Evolutionary conservation across 2,797 vertebrate species (phyloP).

Genomic region (Spinus olivaceus): DNA sequence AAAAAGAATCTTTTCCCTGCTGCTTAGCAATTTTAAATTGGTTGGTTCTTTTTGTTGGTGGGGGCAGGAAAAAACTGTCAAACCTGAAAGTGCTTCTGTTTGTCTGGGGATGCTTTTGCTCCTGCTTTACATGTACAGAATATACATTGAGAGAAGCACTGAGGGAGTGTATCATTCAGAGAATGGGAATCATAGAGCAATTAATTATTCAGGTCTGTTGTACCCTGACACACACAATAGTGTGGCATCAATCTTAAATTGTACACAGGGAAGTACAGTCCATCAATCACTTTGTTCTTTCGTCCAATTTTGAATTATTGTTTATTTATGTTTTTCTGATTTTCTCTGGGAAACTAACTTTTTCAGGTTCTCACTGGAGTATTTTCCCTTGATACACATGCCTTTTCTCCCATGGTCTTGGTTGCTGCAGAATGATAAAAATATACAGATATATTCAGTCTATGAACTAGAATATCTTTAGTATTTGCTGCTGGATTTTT

Average conservation of each 20-base stretch:
- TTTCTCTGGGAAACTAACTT: not conserved
- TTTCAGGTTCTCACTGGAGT: not conserved
- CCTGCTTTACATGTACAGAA: constrained; percentile 23
- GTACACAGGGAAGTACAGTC: not conserved
- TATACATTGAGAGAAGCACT: constrained; percentile 18
- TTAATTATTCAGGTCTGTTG: constrained; percentile 59
- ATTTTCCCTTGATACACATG: not conserved
- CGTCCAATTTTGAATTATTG: not conserved
- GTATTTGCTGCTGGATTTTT: not conserved
- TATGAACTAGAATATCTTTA: not conserved
- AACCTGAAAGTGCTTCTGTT: not conserved
- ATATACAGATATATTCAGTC: not conserved
- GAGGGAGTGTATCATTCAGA: constrained; percentile 28
- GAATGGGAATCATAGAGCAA: constrained; percentile 10
- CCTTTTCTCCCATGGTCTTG: not conserved
- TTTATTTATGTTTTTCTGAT: constrained; percentile 14
- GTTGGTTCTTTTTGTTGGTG: not conserved
- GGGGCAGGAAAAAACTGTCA: not conserved
- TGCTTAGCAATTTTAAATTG: constrained; percentile 36
- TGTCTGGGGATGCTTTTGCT: constrained; percentile 15
- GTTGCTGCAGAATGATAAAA: not conserved
- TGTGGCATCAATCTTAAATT: constrained; percentile 1
- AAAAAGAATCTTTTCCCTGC: not conserved
- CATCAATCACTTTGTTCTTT: constrained; percentile 14
- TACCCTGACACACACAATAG: constrained; percentile 2